Evolutionary conservation across 2,888 invertebrate species (phyloP), one percentile per base, ranked within the genome.

Genomic region (Sclerodermus sp.): DNA sequence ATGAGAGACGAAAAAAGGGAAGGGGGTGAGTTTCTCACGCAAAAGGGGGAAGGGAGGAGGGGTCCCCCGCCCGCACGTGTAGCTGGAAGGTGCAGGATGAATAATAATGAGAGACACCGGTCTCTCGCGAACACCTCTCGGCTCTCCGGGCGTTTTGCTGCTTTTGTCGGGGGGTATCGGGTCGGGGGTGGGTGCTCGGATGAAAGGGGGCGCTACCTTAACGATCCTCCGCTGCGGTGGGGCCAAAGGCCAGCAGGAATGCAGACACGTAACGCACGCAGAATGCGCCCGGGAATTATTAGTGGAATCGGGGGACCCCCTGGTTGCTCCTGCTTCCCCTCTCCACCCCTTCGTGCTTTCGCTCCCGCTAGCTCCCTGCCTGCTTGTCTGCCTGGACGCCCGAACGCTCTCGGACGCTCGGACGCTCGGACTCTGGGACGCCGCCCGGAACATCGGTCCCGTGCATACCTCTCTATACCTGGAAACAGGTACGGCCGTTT

Each of bases 241-340:
- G 70, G 70, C 62, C 68, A 71, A 71, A 70, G 70, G 72, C 68
- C 71, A 73, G 65, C 59, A 59, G 70, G 73, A 74, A 74, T 73
- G 73, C 67, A 72, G 73, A 72, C 74, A 73, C 74, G 74, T 73
- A 74, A 74, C 60, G 71, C 69, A 68, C 66, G 66, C 72, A 71
- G 73, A 74, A 74, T 73, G 72, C 62, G 64, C 58, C 57, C 45
- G 64, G 67, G 65, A 70, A 72, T 71, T 71, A 74, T 74, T 74
- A 67, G 69, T 63, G 62, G 63, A 67, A 67, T 64, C 63, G 60
- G 51, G 45, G 38, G 60, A 60, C 60, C 60, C 58, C 62, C 59
- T 56, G 40, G 57, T 53, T 39, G 41, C 14, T 12, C 48, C 45
- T 54, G 49, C 57, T 59, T 61, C 56, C 23, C 23, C 3, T 3